phyloP scores from a whole-genome alignment of 2,113 vertebrate genomes.

The Hydrochoerus hydrochaeris region DNA sequence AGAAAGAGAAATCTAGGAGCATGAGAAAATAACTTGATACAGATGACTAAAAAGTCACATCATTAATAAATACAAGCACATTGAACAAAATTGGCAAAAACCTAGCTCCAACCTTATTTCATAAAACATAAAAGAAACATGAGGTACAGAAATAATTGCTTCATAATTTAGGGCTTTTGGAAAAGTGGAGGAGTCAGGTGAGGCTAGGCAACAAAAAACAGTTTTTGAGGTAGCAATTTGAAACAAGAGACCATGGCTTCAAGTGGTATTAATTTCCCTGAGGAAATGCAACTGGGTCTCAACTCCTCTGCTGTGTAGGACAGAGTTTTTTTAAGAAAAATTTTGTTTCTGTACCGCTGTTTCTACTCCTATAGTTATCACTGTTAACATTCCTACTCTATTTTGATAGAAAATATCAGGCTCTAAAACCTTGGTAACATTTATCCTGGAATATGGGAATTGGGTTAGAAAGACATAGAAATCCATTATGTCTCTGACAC shows the following conservation, averaged over 20 bases:
- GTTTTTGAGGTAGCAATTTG: conserved; percentile 22
- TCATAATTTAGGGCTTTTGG: conserved; percentile 17
- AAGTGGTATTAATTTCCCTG: background rate
- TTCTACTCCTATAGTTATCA: background rate
- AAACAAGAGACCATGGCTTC: background rate
- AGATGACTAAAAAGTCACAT: background rate
- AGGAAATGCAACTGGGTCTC: background rate
- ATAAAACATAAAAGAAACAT: background rate
- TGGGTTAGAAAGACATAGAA: background rate
- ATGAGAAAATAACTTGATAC: background rate
- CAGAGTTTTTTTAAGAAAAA: background rate
- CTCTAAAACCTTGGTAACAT: background rate
- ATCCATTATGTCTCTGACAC: background rate
- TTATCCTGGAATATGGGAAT: conserved; percentile 1
- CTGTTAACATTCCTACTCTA: background rate
- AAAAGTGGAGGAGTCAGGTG: background rate
- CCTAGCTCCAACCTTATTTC: background rate
- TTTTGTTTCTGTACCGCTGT: background rate
- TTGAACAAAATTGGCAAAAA: conserved; percentile 41
- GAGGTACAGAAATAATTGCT: background rate
- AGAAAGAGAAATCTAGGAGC: background rate
- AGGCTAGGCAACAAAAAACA: background rate
- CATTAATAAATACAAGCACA: background rate
- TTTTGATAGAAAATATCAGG: conserved; percentile 34
- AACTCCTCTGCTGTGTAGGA: background rate